These are phyloP conservation scores for Engystomops pustulosus DNA, from an alignment of 2,113 vertebrate genomes.

Conservation along the genomic window DNA sequence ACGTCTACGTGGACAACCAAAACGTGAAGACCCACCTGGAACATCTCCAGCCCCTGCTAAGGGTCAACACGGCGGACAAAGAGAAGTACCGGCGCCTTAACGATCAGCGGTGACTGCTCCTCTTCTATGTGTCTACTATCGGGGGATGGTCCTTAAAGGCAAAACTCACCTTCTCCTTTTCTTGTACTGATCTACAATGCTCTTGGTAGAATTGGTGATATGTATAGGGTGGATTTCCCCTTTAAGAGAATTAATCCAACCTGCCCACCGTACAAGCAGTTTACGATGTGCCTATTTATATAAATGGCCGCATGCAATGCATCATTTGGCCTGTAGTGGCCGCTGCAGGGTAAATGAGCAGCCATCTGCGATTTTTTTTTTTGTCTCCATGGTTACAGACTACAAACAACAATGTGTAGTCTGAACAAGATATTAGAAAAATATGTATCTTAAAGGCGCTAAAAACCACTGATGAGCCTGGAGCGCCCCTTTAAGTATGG, in stretches of 20 bases:
- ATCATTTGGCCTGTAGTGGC: too few species aligned
- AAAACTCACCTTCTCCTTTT: background rate
- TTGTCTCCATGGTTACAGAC: background rate
- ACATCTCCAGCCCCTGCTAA: constrained; percentile 87
- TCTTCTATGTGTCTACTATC: background rate
- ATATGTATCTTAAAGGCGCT: too few species aligned
- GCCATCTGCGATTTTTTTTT: too few species aligned
- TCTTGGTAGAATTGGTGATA: too few species aligned
- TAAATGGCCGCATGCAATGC: too few species aligned
- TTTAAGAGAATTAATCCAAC: background rate
- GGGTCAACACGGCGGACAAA: constrained; percentile 87
- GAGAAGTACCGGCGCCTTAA: constrained; percentile 95
- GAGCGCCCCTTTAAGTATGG: too few species aligned
- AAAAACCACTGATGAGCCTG: too few species aligned
- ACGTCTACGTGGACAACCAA: constrained; percentile 96
- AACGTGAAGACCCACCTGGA: constrained; percentile 94
- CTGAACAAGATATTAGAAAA: too few species aligned
- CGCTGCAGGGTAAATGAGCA: too few species aligned
- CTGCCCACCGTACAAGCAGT: too few species aligned
- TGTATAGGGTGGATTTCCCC: background rate
- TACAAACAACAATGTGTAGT: background rate
- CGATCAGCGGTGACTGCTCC: constrained; percentile 86
- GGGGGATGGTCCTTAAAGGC: background rate
- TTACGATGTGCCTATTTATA: too few species aligned
- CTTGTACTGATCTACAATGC: too few species aligned